Conservation (phyloP, 2,888 invertebrate species). For the Papilio gigon region DNA sequence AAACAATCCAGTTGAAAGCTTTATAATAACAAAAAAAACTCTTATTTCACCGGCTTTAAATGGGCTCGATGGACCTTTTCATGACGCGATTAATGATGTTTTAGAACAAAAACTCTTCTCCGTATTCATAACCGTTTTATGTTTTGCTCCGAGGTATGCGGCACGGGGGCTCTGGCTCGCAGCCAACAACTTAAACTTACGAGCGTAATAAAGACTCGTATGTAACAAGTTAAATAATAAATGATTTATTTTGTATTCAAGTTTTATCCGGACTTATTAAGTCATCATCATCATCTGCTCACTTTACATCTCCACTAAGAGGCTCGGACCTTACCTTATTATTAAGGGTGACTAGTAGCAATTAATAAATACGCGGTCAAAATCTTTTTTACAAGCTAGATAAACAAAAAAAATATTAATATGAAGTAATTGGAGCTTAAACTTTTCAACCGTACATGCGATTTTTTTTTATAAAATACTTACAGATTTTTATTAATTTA, state of each 20-base stretch:
- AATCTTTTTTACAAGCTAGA: no score
- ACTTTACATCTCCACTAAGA: no score
- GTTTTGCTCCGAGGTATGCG: slow-evolving; percentile 16
- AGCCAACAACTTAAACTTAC: slow-evolving; percentile 24
- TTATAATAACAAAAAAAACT: slow-evolving; percentile 37
- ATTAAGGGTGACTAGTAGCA: no score
- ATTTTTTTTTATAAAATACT: no score
- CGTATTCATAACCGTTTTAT: slow-evolving; percentile 11
- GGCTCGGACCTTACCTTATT: no score
- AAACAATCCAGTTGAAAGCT: slow-evolving; percentile 28
- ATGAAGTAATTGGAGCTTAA: no score
- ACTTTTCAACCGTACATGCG: no score
- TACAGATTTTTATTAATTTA: no score
- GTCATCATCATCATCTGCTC: no score
- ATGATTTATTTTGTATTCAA: slow-evolving; percentile 5
- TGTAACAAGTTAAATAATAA: neutral
- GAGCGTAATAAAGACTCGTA: slow-evolving; percentile 4
- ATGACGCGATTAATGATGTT: slow-evolving; percentile 25
- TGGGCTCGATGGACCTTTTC: slow-evolving; percentile 31
- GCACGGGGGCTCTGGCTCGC: slow-evolving; percentile 14
- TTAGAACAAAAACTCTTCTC: slow-evolving; percentile 10
- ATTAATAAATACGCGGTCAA: no score
- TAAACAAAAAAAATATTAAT: no score
- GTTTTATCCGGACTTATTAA: neutral
- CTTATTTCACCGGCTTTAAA: slow-evolving; percentile 26